Evolutionary conservation across 2,113 vertebrate genomes (phyloP).

Genomic region (Serinus canaria): DNA sequence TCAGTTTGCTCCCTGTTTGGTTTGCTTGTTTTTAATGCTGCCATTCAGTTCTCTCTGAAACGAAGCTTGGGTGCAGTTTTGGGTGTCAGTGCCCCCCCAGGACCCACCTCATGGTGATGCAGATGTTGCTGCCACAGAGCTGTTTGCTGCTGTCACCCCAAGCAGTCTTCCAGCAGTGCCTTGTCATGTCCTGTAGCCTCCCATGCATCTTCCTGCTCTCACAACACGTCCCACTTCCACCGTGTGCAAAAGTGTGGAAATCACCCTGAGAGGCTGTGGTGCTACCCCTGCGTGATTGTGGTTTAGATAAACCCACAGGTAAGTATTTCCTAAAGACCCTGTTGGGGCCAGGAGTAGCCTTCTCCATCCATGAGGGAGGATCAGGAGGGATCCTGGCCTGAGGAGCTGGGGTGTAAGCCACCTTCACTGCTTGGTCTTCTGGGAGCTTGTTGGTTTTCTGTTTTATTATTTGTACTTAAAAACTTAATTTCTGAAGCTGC

Average conservation of each 20-base stretch:
- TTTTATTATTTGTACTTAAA: background rate
- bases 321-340: background rate
- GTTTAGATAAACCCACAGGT: background rate
- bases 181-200: background rate
- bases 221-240: background rate
- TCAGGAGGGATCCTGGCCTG: background rate
- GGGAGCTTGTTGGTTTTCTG: background rate
- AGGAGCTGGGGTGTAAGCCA: background rate
- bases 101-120: accelerated
- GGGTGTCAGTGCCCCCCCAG: background rate
- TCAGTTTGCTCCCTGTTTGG: background rate
- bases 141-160: background rate
- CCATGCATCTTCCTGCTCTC: background rate
- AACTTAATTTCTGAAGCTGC: background rate
- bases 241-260: background rate
- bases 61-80: background rate
- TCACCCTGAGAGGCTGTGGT: background rate
- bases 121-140: background rate
- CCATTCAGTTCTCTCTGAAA: background rate
- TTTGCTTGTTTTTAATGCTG: background rate
- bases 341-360: background rate
- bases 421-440: background rate
- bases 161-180: background rate
- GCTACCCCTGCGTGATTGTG: background rate
- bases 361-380: accelerated